Evolutionary conservation across 2,113 vertebrate species (phyloP).

Genomic region (Sardina pilchardus): DNA sequence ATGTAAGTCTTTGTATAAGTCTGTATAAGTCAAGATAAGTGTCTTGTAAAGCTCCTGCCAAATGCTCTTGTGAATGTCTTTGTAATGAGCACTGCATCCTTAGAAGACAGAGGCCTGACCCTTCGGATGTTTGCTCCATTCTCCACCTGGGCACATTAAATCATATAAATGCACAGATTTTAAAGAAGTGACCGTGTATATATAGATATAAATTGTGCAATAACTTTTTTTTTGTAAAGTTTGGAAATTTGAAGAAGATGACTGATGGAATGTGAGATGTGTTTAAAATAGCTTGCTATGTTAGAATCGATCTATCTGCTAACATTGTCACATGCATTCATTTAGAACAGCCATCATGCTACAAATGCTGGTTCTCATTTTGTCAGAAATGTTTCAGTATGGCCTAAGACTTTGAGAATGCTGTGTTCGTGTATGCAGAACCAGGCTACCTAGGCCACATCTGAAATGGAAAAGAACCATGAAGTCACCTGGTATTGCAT

Average conservation of each 20-base stretch:
- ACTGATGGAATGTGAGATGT: neutral
- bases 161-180: neutral
- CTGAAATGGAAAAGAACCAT: neutral
- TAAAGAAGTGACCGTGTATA: neutral
- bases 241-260: neutral
- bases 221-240: neutral
- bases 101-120: neutral
- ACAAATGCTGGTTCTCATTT: conserved; percentile 1
- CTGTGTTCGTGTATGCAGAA: neutral
- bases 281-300: neutral
- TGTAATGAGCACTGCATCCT: neutral
- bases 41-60: neutral
- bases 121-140: neutral
- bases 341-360: neutral
- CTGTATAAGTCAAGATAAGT: neutral
- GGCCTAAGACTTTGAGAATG: neutral
- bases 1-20: neutral
- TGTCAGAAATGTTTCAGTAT: neutral
- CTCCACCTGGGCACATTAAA: neutral
- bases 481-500: neutral
- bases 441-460: neutral
- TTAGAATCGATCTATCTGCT: neutral
- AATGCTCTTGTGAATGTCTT: neutral
- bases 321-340: neutral
- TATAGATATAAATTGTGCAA: neutral